Evolutionary conservation across 2,113 vertebrate species (phyloP).

Genomic region (Myotis yumanensis): DNA sequence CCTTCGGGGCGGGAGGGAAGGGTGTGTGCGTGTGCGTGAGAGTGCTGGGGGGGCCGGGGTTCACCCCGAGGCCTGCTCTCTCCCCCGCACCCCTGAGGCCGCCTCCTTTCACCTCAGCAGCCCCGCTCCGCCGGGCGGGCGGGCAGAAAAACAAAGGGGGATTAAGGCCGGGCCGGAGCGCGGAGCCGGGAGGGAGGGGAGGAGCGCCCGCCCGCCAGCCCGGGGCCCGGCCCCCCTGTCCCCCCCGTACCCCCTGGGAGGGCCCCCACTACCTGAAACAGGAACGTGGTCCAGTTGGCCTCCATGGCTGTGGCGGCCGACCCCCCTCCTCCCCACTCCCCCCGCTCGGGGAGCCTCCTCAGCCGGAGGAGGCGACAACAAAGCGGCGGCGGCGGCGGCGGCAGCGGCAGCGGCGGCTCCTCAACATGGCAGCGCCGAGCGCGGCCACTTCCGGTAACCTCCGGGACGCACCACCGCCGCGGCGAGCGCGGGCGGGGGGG

Average conservation of each 20-base stretch:
- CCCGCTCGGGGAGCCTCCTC: constrained; percentile 81
- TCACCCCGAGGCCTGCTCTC: constrained; percentile 73
- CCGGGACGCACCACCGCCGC: constrained; percentile 81
- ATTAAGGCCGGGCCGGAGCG: constrained; percentile 76
- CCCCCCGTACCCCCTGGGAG: constrained; percentile 70
- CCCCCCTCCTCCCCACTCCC: constrained; percentile 77
- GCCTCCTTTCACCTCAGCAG: constrained; percentile 71
- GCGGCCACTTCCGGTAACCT: constrained; percentile 82
- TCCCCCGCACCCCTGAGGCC: constrained; percentile 72
- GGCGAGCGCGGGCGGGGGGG: constrained; percentile 81
- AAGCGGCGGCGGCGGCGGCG: constrained; percentile 81
- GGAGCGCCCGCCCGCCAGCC: constrained; percentile 72
- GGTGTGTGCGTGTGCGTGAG: constrained; percentile 65
- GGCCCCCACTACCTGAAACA: constrained; percentile 80
- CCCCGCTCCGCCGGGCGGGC: constrained; percentile 68
- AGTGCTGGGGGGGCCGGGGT: constrained; percentile 67
- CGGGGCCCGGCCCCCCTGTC: constrained; percentile 75
- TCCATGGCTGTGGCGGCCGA: constrained; percentile 79
- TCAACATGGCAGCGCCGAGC: constrained; percentile 82
- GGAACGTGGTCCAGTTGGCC: constrained; percentile 81
- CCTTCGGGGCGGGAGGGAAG: constrained; percentile 62
- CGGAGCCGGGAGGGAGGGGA: constrained; percentile 74
- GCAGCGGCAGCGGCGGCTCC: constrained; percentile 80
- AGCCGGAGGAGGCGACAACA: constrained; percentile 80
- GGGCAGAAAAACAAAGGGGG: constrained; percentile 80